These are phyloP conservation scores for Nudaria mundana DNA, from an alignment of 2,888 invertebrate species.

Conservation along the genomic window DNA sequence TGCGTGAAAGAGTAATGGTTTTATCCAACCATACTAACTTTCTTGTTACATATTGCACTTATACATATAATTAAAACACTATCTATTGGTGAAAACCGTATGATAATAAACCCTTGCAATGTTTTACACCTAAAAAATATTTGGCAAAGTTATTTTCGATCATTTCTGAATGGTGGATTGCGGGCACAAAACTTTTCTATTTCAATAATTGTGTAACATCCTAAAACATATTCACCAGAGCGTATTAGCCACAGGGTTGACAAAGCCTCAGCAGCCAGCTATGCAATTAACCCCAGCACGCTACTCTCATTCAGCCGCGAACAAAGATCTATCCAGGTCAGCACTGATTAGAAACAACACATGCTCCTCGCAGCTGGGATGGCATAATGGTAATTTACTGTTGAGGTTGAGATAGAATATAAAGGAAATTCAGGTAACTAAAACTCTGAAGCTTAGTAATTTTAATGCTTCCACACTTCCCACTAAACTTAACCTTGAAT, in stretches of 20 bases:
- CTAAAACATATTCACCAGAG: conserved; percentile 11
- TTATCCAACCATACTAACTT: too few species aligned
- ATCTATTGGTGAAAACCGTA: too few species aligned
- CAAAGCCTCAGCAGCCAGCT: conserved; percentile 41
- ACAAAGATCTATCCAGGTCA: conserved; percentile 60
- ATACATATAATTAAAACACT: too few species aligned
- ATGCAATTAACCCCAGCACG: conserved; percentile 50
- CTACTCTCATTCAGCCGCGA: conserved; percentile 40
- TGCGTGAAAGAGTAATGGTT: too few species aligned
- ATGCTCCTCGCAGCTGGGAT: conserved; percentile 14
- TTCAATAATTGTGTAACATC: conserved; percentile 24
- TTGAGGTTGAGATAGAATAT: conserved; percentile 5
- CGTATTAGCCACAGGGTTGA: conserved; percentile 28
- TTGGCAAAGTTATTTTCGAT: too few species aligned
- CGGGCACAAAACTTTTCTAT: conserved; percentile 35
- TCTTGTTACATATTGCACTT: too few species aligned
- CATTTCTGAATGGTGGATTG: too few species aligned
- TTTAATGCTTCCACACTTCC: too few species aligned
- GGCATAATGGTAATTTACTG: conserved; percentile 19
- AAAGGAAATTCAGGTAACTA: background rate
- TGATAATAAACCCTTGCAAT: too few species aligned
- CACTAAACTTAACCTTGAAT: too few species aligned
- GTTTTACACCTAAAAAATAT: too few species aligned
- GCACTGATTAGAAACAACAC: conserved; percentile 52
- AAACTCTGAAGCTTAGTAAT: too few species aligned